Percentiles rank a stretch among this genome's conserved stretches.
Conservation (phyloP, 1,140 invertebrate species). For the Thrips palmi region DNA sequence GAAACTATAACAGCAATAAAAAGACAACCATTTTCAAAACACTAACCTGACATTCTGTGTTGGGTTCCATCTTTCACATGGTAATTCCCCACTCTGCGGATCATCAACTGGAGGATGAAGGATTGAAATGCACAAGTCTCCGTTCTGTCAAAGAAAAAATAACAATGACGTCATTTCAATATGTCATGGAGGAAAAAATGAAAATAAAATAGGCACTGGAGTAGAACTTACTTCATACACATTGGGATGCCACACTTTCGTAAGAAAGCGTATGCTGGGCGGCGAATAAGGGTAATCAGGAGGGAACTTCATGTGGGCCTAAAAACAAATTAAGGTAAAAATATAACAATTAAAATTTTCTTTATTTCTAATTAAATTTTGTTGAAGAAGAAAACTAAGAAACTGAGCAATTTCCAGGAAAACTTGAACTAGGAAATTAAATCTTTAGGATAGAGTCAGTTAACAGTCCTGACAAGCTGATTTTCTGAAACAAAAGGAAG, state of each 20-base stretch:
- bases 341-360: no score
- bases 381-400: no score
- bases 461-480: no score
- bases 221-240: slow-evolving; percentile 97
- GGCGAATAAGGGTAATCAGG: slow-evolving; percentile 96
- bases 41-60: slow-evolving; percentile 87
- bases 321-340: slow-evolving; percentile 30
- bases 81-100: slow-evolving; percentile 94
- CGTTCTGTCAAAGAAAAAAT: slow-evolving; percentile 55
- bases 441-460: no score
- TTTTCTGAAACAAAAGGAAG: no score
- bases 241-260: slow-evolving; percentile 99
- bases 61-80: slow-evolving; percentile 99
- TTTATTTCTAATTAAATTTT: no score
- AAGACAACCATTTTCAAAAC: slow-evolving; percentile 1
- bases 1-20: slow-evolving; percentile 1
- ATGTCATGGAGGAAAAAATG: neutral
- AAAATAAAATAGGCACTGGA: slow-evolving; percentile 3
- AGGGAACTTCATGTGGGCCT: slow-evolving; percentile 97
- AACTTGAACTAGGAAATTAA: no score
- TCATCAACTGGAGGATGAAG: slow-evolving; percentile 97
- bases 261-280: slow-evolving; percentile 90
- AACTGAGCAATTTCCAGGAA: no score
- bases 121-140: slow-evolving; percentile 98
- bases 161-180: neutral